Percentiles rank a stretch among this genome's conserved stretches.
phyloP scores from a whole-genome alignment of 2,113 vertebrate genomes.

The Ciconia stormi region DNA sequence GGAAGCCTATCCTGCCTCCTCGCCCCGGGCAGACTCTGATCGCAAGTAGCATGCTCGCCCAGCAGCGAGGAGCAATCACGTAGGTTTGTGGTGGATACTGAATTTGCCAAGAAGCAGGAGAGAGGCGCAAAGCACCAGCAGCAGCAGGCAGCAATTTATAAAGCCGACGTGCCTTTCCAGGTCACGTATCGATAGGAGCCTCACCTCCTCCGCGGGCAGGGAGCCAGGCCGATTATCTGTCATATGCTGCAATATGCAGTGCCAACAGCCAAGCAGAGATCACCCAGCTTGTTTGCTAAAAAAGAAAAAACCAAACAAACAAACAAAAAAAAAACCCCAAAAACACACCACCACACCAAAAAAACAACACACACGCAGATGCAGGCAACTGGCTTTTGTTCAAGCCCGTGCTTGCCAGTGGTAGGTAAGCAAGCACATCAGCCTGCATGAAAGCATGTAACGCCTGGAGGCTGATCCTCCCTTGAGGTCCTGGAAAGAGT shows the following conservation, averaged over 20 bases:
- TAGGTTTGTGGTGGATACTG: rapidly evolving
- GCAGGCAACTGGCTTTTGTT: not conserved
- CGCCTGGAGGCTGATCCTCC: not conserved
- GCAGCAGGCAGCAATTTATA: not conserved
- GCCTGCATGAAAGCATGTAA: not conserved
- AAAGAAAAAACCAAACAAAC: too few relatives aligned
- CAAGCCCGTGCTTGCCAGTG: not conserved
- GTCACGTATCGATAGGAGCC: conserved; percentile 7
- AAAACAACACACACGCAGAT: not conserved
- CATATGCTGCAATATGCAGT: not conserved
- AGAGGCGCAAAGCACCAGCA: not conserved
- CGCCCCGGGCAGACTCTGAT: rapidly evolving
- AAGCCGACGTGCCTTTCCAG: not conserved
- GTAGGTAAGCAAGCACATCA: not conserved
- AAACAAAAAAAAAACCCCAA: not conserved
- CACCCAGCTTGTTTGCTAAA: not conserved
- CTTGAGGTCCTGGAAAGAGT: not conserved
- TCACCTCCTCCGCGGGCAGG: not conserved
- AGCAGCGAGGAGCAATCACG: rapidly evolving
- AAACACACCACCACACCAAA: not conserved
- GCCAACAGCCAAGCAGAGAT: not conserved
- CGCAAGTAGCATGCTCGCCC: rapidly evolving
- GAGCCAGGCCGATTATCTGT: conserved; percentile 47
- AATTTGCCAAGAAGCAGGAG: not conserved
- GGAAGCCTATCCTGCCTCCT: not conserved